A percentile compares a stretch with the other conserved stretches of the same genome.
Evolutionary conservation across 2,888 invertebrate genomes (phyloP).

Genomic region (Harpagoxenus sublaevis): DNA sequence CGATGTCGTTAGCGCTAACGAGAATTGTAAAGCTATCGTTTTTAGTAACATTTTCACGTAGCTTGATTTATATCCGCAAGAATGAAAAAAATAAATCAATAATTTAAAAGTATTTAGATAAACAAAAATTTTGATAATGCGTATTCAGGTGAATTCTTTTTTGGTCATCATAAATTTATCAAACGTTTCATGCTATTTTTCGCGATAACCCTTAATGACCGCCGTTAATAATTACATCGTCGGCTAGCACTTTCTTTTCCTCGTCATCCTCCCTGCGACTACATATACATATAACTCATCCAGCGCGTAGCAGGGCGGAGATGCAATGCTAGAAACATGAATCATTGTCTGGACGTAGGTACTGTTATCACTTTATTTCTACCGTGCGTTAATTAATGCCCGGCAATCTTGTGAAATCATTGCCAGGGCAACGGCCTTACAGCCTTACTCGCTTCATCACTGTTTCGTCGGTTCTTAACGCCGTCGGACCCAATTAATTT

Average conservation of each 20-base stretch:
- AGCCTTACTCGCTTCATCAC: conserved; percentile 44
- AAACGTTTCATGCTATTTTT: neutral
- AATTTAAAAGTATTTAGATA: neutral
- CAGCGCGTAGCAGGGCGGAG: conserved; percentile 52
- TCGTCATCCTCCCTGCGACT: conserved; percentile 33
- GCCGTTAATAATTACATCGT: conserved; percentile 61
- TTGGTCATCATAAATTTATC: neutral
- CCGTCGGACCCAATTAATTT: conserved; percentile 29
- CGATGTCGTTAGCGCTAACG: conserved; percentile 4
- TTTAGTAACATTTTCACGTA: neutral
- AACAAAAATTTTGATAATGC: neutral
- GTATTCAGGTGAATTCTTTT: neutral
- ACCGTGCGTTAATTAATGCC: conserved; percentile 64
- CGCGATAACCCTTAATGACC: conserved; percentile 51
- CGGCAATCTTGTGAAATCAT: conserved; percentile 53
- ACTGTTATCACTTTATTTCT: conserved; percentile 70
- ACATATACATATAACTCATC: conserved; percentile 63
- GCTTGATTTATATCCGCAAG: neutral
- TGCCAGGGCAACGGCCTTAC: conserved; percentile 50
- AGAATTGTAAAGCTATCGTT: neutral
- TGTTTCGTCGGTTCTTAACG: conserved; percentile 43
- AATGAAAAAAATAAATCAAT: neutral
- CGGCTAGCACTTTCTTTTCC: conserved; percentile 30
- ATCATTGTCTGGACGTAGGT: conserved; percentile 61
- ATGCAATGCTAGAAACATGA: conserved; percentile 65